These are phyloP conservation scores for Bombylius major DNA, from an alignment of 2,888 invertebrate genomes.

Conservation along the genomic window DNA sequence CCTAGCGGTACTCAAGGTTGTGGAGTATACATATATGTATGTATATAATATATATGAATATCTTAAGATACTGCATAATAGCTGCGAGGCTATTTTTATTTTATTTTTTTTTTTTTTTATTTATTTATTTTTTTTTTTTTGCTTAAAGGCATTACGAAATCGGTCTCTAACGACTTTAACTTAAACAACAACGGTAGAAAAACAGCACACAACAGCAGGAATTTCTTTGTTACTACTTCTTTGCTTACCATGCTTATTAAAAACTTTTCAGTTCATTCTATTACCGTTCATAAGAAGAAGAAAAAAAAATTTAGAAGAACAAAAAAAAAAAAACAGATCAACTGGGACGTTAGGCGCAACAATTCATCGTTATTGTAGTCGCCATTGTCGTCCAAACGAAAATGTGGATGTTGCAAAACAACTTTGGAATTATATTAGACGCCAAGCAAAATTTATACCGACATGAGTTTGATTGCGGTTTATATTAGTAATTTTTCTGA, in stretches of 20 bases:
- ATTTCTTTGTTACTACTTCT: constrained; percentile 19
- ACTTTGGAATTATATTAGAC: constrained; percentile 12
- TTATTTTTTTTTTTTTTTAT: background rate
- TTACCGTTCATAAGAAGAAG: too few relatives aligned
- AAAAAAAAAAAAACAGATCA: too few relatives aligned
- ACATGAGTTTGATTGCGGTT: constrained; percentile 13
- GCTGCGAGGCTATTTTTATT: constrained; percentile 12
- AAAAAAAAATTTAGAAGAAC: too few relatives aligned
- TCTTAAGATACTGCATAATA: constrained; percentile 7
- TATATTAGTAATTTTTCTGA: constrained; percentile 4
- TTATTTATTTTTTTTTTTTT: background rate
- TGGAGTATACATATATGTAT: constrained; percentile 12
- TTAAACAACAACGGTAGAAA: background rate
- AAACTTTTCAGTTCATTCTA: background rate
- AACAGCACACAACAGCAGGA: constrained; percentile 11
- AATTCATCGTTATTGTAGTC: too few relatives aligned
- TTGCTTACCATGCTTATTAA: background rate
- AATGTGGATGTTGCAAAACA: constrained; percentile 12
- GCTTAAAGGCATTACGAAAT: constrained; percentile 17
- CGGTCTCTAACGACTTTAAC: constrained; percentile 14
- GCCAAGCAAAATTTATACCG: constrained; percentile 14
- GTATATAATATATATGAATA: background rate
- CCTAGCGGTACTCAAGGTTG: constrained; percentile 35
- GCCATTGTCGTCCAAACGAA: too few relatives aligned
- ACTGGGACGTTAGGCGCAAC: too few relatives aligned